Evolutionary conservation across 1,140 invertebrate species (phyloP), one percentile per base, ranked within the genome.

Genomic region (Schlechtendalia chinensis): DNA sequence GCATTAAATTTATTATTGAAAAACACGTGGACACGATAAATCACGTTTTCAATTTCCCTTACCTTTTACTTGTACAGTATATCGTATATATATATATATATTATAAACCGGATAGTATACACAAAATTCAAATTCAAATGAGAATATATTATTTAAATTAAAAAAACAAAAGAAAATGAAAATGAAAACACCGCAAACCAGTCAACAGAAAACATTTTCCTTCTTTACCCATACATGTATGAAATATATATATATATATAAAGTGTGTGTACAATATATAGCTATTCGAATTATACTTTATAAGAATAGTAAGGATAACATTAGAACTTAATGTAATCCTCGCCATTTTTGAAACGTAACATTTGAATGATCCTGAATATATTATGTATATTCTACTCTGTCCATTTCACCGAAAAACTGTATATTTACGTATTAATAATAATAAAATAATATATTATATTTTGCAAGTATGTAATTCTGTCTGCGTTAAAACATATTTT

Each of bases 41-140:
- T 74, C 71, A 56, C 29, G n/a, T 74, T 74, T 74, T 74, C 53
- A 39, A 74, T 58, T 74, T 74, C 50, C 71, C 27, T 32, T 56
- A 69, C 67, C 67, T 16, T 69, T 69, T 50, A 47, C 29, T 39
- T 67, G 53, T 56, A 56, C 53, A 56, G 53, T 22, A 8, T 45
- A 45, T n/a, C 1, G 0, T 54, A 54, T 58, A 8, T 58, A 22
- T 58, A 0, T 58, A 58, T 58, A 8, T 58, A 58, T 58, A 19
- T 1, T 16, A 19, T 69, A 67, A 67, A 67, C 63, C 4, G 63
- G 11, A 67, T 67, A 39, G 11, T 29, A 67, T n/a, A 67, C 17
- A 39, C 10, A 29, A 39, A 16, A 67, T 67, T 45, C 63, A 39
- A 16, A 67, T 67, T 45, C 27, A 29, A 67, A 67, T 67, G 32